These are phyloP conservation scores for Microctonus brassicae DNA, from an alignment of 2,888 invertebrate genomes.

Conservation along the genomic window DNA sequence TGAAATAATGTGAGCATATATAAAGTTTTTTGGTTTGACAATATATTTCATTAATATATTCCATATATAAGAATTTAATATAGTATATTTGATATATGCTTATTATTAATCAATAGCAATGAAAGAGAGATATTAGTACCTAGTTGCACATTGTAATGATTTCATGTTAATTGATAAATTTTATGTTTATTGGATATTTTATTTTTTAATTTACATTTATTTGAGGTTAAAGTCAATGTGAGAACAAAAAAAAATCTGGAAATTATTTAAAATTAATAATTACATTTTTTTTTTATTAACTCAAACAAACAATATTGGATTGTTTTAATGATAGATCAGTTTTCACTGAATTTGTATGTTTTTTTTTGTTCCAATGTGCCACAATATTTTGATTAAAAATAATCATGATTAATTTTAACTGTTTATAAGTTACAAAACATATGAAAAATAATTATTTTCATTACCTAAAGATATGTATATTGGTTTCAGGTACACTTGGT, in stretches of 20 bases:
- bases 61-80: conserved; percentile 35
- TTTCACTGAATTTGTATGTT: background rate
- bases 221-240: background rate
- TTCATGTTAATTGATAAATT: background rate
- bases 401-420: background rate
- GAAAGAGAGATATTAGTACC: background rate
- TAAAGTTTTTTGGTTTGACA: conserved; percentile 48
- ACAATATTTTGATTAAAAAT: conserved; percentile 10
- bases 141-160: background rate
- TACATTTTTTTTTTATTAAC: background rate
- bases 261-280: background rate
- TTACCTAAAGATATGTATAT: background rate
- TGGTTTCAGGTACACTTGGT: background rate
- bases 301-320: background rate
- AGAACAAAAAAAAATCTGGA: background rate
- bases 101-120: conserved; percentile 13
- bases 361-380: conserved; percentile 24
- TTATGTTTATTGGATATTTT: background rate
- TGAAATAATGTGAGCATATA: conserved; percentile 31
- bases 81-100: conserved; percentile 20
- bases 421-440: background rate
- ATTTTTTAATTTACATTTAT: background rate
- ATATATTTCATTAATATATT: conserved; percentile 58
- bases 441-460: background rate
- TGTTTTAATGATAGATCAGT: background rate